A percentile compares a stretch with the other conserved stretches of the same genome.
Conservation (phyloP, 2,888 invertebrate genomes). For the Tridacna gigas region DNA sequence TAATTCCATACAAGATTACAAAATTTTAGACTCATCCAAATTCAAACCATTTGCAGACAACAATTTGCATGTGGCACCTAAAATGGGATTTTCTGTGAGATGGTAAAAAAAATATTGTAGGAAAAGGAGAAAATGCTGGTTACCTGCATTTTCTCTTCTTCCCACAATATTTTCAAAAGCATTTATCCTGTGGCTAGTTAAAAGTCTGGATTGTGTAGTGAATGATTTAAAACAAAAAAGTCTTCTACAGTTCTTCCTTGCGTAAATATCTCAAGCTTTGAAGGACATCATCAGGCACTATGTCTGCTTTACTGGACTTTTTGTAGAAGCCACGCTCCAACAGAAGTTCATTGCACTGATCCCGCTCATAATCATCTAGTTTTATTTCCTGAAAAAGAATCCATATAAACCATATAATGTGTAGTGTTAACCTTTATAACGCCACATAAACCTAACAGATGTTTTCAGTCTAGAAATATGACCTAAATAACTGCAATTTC, state of each 20-base stretch:
- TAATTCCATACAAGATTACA: too few relatives aligned
- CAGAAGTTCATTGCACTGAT: conserved; percentile 89
- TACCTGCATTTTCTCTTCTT: too few relatives aligned
- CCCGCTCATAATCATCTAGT: conserved; percentile 87
- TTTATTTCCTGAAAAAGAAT: conserved; percentile 85
- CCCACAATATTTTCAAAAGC: too few relatives aligned
- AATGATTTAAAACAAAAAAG: neutral
- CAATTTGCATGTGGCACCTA: neutral
- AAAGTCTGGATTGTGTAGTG: too few relatives aligned
- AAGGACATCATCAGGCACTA: conserved; percentile 63
- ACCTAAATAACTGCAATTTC: too few relatives aligned
- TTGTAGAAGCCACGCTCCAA: conserved; percentile 74
- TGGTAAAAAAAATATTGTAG: neutral
- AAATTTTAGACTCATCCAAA: neutral
- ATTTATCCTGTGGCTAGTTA: too few relatives aligned
- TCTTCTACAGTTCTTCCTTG: conserved; percentile 46
- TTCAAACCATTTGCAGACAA: neutral
- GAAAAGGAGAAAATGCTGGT: too few relatives aligned
- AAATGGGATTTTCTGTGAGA: neutral
- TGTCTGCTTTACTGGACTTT: conserved; percentile 68
- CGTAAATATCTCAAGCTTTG: conserved; percentile 62
- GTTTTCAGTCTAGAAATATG: too few relatives aligned
- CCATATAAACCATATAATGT: too few relatives aligned
- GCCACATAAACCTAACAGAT: too few relatives aligned
- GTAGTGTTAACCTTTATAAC: too few relatives aligned